Evolutionary conservation across 1,140 invertebrate genomes (phyloP), one percentile per base, ranked within the genome.

Genomic region (Arctopsyche grandis): DNA sequence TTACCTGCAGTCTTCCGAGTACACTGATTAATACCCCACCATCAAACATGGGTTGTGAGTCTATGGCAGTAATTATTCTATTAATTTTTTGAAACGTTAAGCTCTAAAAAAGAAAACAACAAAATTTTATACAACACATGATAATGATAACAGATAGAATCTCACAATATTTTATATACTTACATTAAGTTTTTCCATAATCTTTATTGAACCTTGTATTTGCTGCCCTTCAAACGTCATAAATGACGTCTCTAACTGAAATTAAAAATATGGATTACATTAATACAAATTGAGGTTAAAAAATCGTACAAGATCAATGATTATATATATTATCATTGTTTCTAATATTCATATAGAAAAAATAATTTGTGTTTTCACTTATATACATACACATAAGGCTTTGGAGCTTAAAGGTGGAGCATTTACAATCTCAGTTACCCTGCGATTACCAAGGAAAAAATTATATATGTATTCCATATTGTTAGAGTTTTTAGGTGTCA

Each of bases 201-300:
- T 98, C 90, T 97, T 97, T 80, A 92, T 89, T 83, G 94, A 91
- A 85, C 97, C 97, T 90, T 97, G 95, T 82, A 97, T 90, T 89
- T 97, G 96, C 71, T 93, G 90, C 63, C 96, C 97, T 90, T 98
- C 97, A 89, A 98, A 98, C 24, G 96, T 96, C 96, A 98, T 97
- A 84, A 98, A 95, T 0, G 96, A 97, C 60, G 94, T 93, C 85
- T 96, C 95, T 46, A 93, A 91, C 96, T 97, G 85, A 10, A 91
- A 92, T 63, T 9, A 26, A 26, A 52, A 52, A 12, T 1, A 5
- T 82, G 83, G 46, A 79, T 21, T 52, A 52, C 3, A 52, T 52
- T 46, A 46, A 46, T 46, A 7, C 12, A 19, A 71, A 22, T 80
- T 21, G 79, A 80, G 79, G n/a, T n/a, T n/a, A n/a, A n/a, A n/a